phyloP scores from a whole-genome alignment of 1,140 invertebrate genomes.

The Trinorchestia longiramus region DNA sequence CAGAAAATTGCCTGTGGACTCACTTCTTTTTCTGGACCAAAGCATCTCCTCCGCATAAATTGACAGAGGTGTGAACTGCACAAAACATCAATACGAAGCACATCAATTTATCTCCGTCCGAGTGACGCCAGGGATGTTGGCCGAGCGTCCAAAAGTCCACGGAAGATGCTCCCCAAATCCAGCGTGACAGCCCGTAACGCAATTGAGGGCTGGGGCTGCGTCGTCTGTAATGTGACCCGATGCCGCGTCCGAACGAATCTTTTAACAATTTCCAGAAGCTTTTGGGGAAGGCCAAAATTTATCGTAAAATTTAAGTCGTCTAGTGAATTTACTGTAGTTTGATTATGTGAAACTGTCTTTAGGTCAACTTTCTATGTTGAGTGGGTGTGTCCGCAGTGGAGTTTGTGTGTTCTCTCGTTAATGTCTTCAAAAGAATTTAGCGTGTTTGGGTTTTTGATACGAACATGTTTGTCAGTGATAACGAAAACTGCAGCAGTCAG shows the following conservation, averaged over 20 bases:
- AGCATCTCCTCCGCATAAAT: too few species aligned
- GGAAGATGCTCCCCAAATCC: not conserved
- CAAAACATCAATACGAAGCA: not conserved
- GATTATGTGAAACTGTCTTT: not conserved
- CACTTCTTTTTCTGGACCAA: too few species aligned
- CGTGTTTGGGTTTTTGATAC: too few species aligned
- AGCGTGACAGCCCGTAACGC: not conserved
- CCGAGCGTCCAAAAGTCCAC: not conserved
- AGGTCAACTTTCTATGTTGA: not conserved
- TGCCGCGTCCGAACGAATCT: not conserved
- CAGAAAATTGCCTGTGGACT: too few species aligned
- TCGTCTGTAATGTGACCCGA: constrained; percentile 37
- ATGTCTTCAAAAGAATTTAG: too few species aligned
- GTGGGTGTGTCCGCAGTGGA: too few species aligned
- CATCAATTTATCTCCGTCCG: not conserved
- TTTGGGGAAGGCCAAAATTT: not conserved
- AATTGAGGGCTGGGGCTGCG: not conserved
- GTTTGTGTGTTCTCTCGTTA: too few species aligned
- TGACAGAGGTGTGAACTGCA: not conserved
- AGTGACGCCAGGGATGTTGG: not conserved
- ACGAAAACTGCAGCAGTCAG: too few species aligned
- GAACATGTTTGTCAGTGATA: too few species aligned
- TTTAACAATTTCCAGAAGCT: not conserved
- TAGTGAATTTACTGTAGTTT: not conserved
- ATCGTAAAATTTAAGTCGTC: not conserved